These are phyloP conservation scores for Sebastes ruberrimus DNA, from an alignment of 2,797 vertebrate species.

Conservation along the genomic window DNA sequence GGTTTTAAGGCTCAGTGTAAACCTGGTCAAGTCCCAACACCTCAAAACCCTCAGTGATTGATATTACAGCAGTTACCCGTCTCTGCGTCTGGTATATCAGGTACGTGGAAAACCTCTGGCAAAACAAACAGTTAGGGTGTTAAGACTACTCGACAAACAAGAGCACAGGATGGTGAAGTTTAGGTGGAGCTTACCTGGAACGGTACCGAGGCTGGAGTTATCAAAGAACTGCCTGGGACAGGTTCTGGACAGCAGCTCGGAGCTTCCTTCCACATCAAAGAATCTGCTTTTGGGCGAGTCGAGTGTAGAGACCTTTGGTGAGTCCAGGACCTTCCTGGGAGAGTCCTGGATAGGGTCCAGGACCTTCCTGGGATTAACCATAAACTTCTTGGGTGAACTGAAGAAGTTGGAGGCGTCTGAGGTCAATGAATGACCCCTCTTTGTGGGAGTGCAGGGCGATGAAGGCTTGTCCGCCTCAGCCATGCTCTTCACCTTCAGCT, in stretches of 20 bases:
- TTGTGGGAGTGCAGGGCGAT: slow-evolving; percentile 65
- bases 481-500: slow-evolving; percentile 64
- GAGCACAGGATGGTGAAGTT: fast-evolving
- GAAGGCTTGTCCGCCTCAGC: slow-evolving; percentile 31
- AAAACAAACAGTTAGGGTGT: slow-evolving; percentile 28
- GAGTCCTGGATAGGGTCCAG: slow-evolving; percentile 22
- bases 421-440: slow-evolving; percentile 21
- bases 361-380: slow-evolving; percentile 9
- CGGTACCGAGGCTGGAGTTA: slow-evolving; percentile 76
- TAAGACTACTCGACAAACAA: background rate
- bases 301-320: slow-evolving; percentile 31
- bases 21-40: background rate
- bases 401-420: slow-evolving; percentile 10
- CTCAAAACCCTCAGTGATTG: slow-evolving; percentile 3
- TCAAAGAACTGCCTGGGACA: slow-evolving; percentile 81
- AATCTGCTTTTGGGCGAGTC: slow-evolving; percentile 76
- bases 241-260: slow-evolving; percentile 36
- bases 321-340: slow-evolving; percentile 21
- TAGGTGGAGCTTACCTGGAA: slow-evolving; percentile 60
- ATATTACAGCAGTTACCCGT: slow-evolving; percentile 49
- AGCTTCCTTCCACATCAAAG: slow-evolving; percentile 56
- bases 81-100: slow-evolving; percentile 8
- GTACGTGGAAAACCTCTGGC: slow-evolving; percentile 44
- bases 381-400: slow-evolving; percentile 45
- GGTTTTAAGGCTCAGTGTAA: background rate